phyloP scores from a whole-genome alignment of 2,797 vertebrate genomes.

The Ctenopoma kingsleyae region DNA sequence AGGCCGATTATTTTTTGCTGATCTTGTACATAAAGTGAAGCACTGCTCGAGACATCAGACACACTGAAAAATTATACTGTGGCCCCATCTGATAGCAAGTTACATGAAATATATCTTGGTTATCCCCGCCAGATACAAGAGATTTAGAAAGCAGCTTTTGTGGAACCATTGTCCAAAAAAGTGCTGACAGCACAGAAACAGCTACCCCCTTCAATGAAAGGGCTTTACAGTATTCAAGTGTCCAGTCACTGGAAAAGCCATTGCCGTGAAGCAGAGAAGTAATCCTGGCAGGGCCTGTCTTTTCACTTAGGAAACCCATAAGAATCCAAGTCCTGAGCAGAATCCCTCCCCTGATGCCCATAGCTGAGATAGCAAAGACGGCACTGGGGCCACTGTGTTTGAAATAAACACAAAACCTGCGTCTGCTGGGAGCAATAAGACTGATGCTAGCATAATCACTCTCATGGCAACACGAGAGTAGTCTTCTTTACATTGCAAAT shows the following conservation, averaged over 20 bases:
- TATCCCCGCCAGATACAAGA: slow-evolving; percentile 49
- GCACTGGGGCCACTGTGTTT: slow-evolving; percentile 62
- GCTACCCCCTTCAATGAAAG: slow-evolving; percentile 38
- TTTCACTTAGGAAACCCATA: slow-evolving; percentile 82
- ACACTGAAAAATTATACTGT: slow-evolving; percentile 40
- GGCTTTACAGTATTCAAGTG: slow-evolving; percentile 59
- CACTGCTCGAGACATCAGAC: slow-evolving; percentile 37
- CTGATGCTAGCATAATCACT: slow-evolving; percentile 53
- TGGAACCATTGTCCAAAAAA: slow-evolving; percentile 60
- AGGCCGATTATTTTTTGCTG: slow-evolving; percentile 73
- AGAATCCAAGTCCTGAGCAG: slow-evolving; percentile 72
- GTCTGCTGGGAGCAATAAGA: slow-evolving; percentile 65
- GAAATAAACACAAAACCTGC: slow-evolving; percentile 67
- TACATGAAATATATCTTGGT: slow-evolving; percentile 52
- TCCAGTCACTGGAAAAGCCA: slow-evolving; percentile 80
- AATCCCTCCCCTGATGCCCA: slow-evolving; percentile 78
- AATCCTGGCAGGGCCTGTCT: slow-evolving; percentile 68
- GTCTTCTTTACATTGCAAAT: slow-evolving; percentile 36
- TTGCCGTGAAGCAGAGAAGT: slow-evolving; percentile 68
- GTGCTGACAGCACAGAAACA: slow-evolving; percentile 62
- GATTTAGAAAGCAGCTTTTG: slow-evolving; percentile 66
- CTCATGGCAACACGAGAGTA: slow-evolving; percentile 42
- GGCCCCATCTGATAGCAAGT: slow-evolving; percentile 40
- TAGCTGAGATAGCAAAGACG: slow-evolving; percentile 75
- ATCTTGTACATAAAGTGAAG: slow-evolving; percentile 42